Evolutionary conservation across 2,888 invertebrate genomes (phyloP).

Genomic region (Eurois occulta): DNA sequence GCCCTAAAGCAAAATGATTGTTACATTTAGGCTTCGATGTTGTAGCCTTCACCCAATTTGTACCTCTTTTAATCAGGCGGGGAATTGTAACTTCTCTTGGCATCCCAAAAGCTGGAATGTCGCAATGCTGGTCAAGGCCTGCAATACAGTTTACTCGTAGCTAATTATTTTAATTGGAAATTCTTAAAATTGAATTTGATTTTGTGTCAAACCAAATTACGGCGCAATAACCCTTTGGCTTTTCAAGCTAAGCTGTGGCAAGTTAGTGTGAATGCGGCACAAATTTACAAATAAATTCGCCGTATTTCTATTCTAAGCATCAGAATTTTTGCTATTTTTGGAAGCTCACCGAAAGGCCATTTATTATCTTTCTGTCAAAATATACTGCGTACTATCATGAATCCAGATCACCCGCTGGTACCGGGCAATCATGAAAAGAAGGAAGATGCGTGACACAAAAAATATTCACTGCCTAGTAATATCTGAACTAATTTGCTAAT

Average conservation of each 20-base stretch:
- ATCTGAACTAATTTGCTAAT: constrained; percentile 68
- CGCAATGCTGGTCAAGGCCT: constrained; percentile 46
- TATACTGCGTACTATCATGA: neutral
- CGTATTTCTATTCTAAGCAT: neutral
- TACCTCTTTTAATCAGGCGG: constrained; percentile 13
- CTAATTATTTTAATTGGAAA: constrained; percentile 31
- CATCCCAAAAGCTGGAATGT: constrained; percentile 22
- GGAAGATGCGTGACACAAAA: constrained; percentile 50
- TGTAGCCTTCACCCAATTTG: constrained; percentile 20
- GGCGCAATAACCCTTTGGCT: constrained; percentile 1
- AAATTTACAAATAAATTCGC: neutral
- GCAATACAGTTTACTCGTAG: constrained; percentile 8
- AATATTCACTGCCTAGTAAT: constrained; percentile 39
- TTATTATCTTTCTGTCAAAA: neutral
- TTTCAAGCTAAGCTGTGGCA: neutral
- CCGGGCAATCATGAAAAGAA: constrained; percentile 41
- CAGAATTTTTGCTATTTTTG: constrained; percentile 6
- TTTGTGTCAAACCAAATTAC: constrained; percentile 31
- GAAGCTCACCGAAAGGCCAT: neutral
- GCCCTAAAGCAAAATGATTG: neutral
- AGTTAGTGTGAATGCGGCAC: constrained; percentile 1
- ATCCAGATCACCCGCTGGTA: constrained; percentile 22
- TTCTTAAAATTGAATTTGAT: constrained; percentile 17
- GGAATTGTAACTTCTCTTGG: constrained; percentile 22
- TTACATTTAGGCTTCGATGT: neutral